These are phyloP conservation scores for Anodontia alba DNA, from an alignment of 2,888 invertebrate genomes.

Conservation along the genomic window DNA sequence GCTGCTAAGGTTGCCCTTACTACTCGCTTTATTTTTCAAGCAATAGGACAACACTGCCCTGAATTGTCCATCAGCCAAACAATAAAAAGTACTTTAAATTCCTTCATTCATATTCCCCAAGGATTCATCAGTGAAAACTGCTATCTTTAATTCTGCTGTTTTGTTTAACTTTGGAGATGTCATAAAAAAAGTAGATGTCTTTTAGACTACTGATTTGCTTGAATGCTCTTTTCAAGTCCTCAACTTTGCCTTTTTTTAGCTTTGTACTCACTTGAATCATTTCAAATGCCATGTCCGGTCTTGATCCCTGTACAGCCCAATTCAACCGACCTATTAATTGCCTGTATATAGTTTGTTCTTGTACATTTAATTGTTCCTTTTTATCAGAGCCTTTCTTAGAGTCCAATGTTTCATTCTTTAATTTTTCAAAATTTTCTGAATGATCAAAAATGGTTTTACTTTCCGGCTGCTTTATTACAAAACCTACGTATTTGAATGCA, in stretches of 20 bases:
- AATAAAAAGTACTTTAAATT: conserved; percentile 26
- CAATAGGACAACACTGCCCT: conserved; percentile 36
- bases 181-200: conserved; percentile 30
- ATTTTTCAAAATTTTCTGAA: background rate
- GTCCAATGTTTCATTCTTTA: conserved; percentile 8
- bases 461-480: background rate
- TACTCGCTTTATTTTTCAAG: conserved; percentile 38
- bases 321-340: conserved; percentile 37
- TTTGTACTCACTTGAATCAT: conserved; percentile 50
- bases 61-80: conserved; percentile 34
- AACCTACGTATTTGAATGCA: conserved; percentile 43
- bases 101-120: conserved; percentile 26
- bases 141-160: background rate
- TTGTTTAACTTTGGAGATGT: conserved; percentile 30
- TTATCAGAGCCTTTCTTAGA: conserved; percentile 17
- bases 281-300: conserved; percentile 49
- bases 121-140: conserved; percentile 19
- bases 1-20: conserved; percentile 39
- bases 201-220: conserved; percentile 37
- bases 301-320: conserved; percentile 41
- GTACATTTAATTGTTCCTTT: conserved; percentile 3
- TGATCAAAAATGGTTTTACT: background rate
- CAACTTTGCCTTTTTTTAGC: conserved; percentile 37
- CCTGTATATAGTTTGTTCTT: conserved; percentile 28
- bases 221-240: conserved; percentile 23